These are phyloP conservation scores for Gymnogyps californianus DNA, from an alignment of 2,113 vertebrate genomes.

Conservation along the genomic window DNA sequence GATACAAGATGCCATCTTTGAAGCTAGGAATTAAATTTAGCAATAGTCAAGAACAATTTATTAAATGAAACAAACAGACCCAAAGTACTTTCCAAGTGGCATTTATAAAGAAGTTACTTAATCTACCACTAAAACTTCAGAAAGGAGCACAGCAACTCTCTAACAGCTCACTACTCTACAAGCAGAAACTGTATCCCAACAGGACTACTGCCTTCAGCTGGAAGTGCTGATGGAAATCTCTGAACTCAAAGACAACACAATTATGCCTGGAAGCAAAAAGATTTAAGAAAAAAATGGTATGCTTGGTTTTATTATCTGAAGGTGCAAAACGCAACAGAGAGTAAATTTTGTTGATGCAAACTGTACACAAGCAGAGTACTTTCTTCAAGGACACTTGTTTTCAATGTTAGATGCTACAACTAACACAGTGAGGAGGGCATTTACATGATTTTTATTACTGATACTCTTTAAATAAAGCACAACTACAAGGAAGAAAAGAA, in stretches of 20 bases:
- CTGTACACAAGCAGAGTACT: not conserved
- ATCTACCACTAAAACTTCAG: not conserved
- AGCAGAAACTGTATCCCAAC: not conserved
- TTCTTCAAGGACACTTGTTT: not conserved
- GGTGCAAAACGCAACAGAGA: not conserved
- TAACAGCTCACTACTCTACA: not conserved
- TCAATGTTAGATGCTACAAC: not conserved
- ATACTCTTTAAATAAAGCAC: not conserved
- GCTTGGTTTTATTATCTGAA: not conserved
- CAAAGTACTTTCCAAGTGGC: not conserved
- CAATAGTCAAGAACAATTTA: not conserved
- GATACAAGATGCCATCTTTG: not conserved
- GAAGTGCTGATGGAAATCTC: not conserved
- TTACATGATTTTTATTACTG: not conserved
- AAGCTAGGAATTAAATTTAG: not conserved
- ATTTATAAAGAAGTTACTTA: not conserved
- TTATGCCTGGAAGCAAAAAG: not conserved
- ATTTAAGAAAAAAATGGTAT: not conserved
- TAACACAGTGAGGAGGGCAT: not conserved
- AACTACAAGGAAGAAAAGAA: not conserved
- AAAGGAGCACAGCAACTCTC: not conserved
- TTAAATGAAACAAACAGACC: not conserved
- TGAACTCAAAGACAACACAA: not conserved
- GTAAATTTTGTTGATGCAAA: not conserved
- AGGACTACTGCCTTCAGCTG: fast-evolving